Conservation (phyloP, 2,797 vertebrate genomes). For the Sylvia borin region DNA sequence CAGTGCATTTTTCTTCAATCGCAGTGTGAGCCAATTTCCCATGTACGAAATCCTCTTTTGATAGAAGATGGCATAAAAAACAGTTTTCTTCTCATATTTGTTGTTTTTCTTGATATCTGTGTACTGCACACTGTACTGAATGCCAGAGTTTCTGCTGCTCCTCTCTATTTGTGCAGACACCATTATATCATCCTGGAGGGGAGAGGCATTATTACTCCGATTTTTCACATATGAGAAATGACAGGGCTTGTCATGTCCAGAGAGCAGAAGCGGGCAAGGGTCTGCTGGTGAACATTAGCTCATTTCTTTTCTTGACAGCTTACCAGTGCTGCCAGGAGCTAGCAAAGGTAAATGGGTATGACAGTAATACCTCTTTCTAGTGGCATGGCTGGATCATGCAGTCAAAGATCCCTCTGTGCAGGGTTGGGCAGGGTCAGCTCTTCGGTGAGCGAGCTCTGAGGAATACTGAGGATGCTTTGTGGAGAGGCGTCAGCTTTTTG, state of each 20-base stretch:
- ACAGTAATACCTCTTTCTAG: conserved; percentile 12
- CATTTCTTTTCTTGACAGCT: conserved; percentile 33
- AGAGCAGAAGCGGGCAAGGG: background rate
- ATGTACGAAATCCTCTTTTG: background rate
- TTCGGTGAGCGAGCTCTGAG: background rate
- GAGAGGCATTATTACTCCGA: background rate
- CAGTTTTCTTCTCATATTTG: background rate
- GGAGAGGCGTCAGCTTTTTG: background rate
- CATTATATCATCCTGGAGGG: conserved; percentile 17
- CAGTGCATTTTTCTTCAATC: background rate
- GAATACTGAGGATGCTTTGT: background rate
- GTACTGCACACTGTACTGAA: background rate
- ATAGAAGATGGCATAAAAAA: background rate
- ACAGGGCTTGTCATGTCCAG: conserved; percentile 47
- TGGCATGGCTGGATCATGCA: background rate
- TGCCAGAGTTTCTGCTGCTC: background rate
- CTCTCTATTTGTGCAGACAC: background rate
- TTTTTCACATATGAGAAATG: conserved; percentile 54
- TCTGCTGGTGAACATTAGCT: conserved; percentile 48
- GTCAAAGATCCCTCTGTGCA: background rate
- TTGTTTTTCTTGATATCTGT: background rate
- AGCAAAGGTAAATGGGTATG: conserved; percentile 29
- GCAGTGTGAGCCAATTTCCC: background rate
- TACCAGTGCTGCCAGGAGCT: conserved; percentile 18
- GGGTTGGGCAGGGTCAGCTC: background rate